A percentile compares a stretch with the other conserved stretches of the same genome.
These are phyloP conservation scores for Salvelinus alpinus DNA, from an alignment of 2,113 vertebrate genomes.

Conservation along the genomic window DNA sequence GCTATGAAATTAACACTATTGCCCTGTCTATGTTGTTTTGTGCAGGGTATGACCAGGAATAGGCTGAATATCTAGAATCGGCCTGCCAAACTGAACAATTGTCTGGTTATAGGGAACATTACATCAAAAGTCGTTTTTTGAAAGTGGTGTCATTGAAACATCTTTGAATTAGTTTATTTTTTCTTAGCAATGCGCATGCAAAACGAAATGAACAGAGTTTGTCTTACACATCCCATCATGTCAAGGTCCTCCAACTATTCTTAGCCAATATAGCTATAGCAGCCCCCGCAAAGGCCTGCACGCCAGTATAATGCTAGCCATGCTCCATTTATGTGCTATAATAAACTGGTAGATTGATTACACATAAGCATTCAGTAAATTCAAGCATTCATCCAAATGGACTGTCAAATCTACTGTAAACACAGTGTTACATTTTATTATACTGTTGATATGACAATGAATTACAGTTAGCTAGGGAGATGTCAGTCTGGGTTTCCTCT, in stretches of 20 bases:
- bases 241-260: not conserved
- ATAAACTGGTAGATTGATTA: slow-evolving; percentile 24
- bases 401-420: slow-evolving; percentile 17
- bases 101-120: too few species aligned
- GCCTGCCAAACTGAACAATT: too few species aligned
- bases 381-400: slow-evolving; percentile 9
- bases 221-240: not conserved
- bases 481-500: slow-evolving; percentile 24
- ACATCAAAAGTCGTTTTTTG: not conserved
- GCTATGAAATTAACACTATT: not conserved
- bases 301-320: slow-evolving; percentile 6
- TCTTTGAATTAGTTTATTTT: not conserved
- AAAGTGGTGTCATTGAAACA: not conserved
- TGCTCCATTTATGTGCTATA: slow-evolving; percentile 26
- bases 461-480: slow-evolving; percentile 26
- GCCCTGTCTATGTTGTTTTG: not conserved
- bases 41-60: too few species aligned
- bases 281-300: not conserved
- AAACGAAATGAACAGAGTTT: not conserved
- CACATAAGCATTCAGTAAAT: slow-evolving; percentile 6
- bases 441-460: slow-evolving; percentile 29
- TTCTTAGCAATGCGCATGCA: not conserved
- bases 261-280: too few species aligned
- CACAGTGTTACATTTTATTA: slow-evolving; percentile 26
- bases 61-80: too few species aligned